A percentile compares a stretch with the other conserved stretches of the same genome.
phyloP scores from a whole-genome alignment of 2,113 vertebrate species.

The Tichodroma muraria region DNA sequence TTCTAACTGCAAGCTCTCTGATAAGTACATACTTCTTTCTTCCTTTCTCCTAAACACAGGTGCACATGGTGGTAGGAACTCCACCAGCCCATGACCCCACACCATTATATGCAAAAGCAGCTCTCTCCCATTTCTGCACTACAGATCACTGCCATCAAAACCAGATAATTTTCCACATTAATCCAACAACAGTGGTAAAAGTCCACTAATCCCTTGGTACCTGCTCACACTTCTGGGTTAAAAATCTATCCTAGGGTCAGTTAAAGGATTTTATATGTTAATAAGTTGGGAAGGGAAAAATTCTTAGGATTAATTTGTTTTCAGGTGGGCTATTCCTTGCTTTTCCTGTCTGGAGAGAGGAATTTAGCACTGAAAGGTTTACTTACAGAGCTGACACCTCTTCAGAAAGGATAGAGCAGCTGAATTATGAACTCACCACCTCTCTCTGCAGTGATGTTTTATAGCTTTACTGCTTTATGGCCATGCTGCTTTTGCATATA shows the following conservation, averaged over 20 bases:
- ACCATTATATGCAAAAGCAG: background rate
- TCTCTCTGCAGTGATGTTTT: background rate
- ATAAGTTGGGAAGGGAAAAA: background rate
- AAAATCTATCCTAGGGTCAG: background rate
- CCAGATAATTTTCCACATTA: background rate
- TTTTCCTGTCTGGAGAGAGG: background rate
- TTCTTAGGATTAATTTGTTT: background rate
- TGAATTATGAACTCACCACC: background rate
- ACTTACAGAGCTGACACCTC: background rate
- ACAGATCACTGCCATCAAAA: background rate
- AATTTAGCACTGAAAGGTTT: background rate
- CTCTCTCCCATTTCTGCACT: background rate
- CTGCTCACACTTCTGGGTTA: background rate
- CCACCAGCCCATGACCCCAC: background rate
- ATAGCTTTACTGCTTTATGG: background rate
- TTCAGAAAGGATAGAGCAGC: background rate
- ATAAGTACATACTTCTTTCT: background rate
- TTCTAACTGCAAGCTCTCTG: background rate
- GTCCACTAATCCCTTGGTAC: background rate
- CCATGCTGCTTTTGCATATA: too few relatives aligned
- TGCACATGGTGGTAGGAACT: background rate
- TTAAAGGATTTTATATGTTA: background rate
- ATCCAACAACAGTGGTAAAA: background rate
- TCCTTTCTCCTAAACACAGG: background rate
- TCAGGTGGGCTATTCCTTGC: background rate